These are phyloP conservation scores for Brachyrhaphis roseni DNA, from an alignment of 2,797 vertebrate species.

Conservation along the genomic window DNA sequence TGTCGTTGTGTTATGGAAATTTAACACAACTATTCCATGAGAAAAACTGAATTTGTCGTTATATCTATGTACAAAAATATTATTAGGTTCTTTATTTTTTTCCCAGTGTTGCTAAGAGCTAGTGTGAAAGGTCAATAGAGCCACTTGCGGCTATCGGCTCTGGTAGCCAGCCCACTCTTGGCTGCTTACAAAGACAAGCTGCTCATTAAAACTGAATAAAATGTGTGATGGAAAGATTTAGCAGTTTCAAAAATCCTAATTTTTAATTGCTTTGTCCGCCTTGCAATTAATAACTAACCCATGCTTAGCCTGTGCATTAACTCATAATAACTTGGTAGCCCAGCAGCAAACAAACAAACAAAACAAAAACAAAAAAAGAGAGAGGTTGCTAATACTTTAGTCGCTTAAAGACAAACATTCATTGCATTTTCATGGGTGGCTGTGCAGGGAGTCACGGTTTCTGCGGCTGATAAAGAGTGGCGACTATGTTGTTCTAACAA, in stretches of 20 bases:
- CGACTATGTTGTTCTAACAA: constrained; percentile 28
- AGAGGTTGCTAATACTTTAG: constrained; percentile 23
- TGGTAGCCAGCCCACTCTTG: neutral
- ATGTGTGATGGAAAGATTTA: neutral
- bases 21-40: no score
- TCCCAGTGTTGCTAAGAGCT: no score
- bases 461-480: constrained; percentile 25
- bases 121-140: no score
- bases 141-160: neutral
- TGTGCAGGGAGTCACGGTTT: constrained; percentile 37
- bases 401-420: constrained; percentile 37
- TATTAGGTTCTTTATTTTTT: no score
- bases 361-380: constrained; percentile 2
- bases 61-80: no score
- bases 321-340: constrained; percentile 13
- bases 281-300: neutral
- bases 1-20: no score
- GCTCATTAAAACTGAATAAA: neutral
- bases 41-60: no score
- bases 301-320: constrained; percentile 31
- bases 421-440: constrained; percentile 15
- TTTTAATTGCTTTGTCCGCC: neutral
- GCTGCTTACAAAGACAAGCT: neutral
- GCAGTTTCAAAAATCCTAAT: neutral
- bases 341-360: constrained; percentile 7